Evolutionary conservation across 2,888 invertebrate genomes (phyloP).

Genomic region (Adela reaumurella): DNA sequence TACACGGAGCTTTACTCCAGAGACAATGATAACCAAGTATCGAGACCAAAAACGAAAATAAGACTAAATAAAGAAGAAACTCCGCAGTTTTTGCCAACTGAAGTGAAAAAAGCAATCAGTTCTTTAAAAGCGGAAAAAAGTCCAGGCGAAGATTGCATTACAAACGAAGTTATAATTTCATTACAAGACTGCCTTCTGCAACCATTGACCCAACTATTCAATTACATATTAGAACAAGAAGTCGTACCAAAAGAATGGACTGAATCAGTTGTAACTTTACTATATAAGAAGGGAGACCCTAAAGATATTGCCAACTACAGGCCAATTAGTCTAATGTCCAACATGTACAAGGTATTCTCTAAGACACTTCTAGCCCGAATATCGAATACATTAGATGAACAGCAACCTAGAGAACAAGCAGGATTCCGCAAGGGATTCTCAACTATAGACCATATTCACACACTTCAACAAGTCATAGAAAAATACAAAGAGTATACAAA

Average conservation of each 20-base stretch:
- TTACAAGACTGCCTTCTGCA: not conserved
- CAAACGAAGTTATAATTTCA: not conserved
- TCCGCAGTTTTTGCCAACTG: too few relatives aligned
- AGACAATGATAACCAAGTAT: too few relatives aligned
- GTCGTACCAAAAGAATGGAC: conserved; percentile 11
- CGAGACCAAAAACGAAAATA: too few relatives aligned
- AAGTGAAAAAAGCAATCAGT: not conserved
- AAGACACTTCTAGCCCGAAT: conserved; percentile 12
- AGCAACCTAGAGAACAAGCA: conserved; percentile 15
- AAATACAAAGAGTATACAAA: too few relatives aligned
- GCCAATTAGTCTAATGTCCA: conserved; percentile 13
- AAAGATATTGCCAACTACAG: conserved; percentile 13
- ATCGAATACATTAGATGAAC: conserved; percentile 9
- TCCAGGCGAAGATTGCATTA: conserved; percentile 1
- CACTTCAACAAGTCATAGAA: conserved; percentile 9
- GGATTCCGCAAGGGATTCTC: conserved; percentile 13
- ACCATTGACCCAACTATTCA: conserved; percentile 10
- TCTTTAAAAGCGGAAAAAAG: not conserved
- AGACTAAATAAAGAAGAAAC: too few relatives aligned
- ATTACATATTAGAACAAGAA: conserved; percentile 9
- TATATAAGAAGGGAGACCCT: conserved; percentile 13
- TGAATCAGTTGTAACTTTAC: conserved; percentile 8
- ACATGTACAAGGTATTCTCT: conserved; percentile 15
- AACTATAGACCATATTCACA: conserved; percentile 11
- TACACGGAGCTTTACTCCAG: too few relatives aligned